A percentile compares a stretch with the other conserved stretches of the same genome.
These are phyloP conservation scores for Stigmatopora argus DNA, from an alignment of 2,113 vertebrate genomes.

Conservation along the genomic window DNA sequence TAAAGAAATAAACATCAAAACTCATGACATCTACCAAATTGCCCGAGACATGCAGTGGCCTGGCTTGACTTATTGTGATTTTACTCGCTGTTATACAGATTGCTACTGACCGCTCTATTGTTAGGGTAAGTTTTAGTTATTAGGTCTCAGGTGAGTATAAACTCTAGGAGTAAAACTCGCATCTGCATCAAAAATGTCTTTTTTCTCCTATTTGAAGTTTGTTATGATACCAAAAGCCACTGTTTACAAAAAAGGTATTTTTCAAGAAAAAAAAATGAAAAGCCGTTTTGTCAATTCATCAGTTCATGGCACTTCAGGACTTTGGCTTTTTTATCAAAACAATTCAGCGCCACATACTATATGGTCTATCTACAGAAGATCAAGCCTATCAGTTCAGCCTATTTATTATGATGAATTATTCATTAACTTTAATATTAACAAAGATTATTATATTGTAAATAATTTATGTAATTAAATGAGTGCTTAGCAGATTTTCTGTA, in stretches of 20 bases:
- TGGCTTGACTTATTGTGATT: slow-evolving; percentile 64
- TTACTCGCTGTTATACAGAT: slow-evolving; percentile 69
- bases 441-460: not conserved
- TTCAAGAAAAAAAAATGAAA: not conserved
- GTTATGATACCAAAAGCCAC: slow-evolving; percentile 70
- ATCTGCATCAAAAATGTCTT: slow-evolving; percentile 55
- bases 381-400: slow-evolving; percentile 10
- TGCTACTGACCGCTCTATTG: slow-evolving; percentile 70
- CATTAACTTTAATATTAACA: not conserved
- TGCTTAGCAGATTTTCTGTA: slow-evolving; percentile 15
- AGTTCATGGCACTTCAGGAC: slow-evolving; percentile 28
- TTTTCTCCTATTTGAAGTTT: slow-evolving; percentile 57
- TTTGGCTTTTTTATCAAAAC: slow-evolving; percentile 72
- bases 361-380: slow-evolving; percentile 71
- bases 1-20: not conserved
- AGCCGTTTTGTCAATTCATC: slow-evolving; percentile 1
- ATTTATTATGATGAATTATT: slow-evolving; percentile 1
- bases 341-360: slow-evolving; percentile 49
- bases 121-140: slow-evolving; percentile 74
- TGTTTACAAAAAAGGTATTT: slow-evolving; percentile 25
- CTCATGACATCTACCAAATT: slow-evolving; percentile 10
- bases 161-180: slow-evolving; percentile 33
- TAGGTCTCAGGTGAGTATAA: slow-evolving; percentile 64
- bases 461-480: slow-evolving; percentile 13
- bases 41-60: slow-evolving; percentile 30